Evolutionary conservation across 2,797 vertebrate species (phyloP).

Genomic region (Urosaurus nigricauda): DNA sequence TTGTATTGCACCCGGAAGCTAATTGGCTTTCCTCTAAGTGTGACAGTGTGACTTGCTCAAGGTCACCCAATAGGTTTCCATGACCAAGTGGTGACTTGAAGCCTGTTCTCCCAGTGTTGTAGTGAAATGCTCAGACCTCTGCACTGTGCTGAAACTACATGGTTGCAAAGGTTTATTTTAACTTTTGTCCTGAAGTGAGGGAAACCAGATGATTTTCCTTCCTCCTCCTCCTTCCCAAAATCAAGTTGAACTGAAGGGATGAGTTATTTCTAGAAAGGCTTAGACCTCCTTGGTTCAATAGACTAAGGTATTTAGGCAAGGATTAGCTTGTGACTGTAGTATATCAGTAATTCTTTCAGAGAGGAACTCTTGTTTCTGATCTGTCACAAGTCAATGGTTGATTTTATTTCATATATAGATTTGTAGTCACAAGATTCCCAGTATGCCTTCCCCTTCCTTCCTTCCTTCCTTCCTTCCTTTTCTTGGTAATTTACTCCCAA

Average conservation of each 20-base stretch:
- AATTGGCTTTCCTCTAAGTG: too few species aligned
- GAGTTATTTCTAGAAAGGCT: neutral
- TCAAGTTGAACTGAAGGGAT: neutral
- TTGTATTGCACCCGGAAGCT: too few species aligned
- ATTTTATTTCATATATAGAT: neutral
- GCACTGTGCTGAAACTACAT: neutral
- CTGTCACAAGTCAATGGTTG: too few species aligned
- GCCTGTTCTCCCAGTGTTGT: too few species aligned
- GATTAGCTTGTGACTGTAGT: neutral
- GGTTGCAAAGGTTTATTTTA: neutral
- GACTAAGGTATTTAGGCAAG: neutral
- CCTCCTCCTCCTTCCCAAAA: neutral
- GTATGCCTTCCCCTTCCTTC: neutral
- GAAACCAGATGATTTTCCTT: neutral
- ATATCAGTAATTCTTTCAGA: neutral
- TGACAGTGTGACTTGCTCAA: too few species aligned
- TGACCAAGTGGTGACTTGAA: too few species aligned
- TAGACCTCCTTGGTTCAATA: neutral
- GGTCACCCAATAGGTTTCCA: too few species aligned
- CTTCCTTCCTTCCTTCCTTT: neutral
- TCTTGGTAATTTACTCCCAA: neutral
- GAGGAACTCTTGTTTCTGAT: neutral
- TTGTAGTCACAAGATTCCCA: neutral
- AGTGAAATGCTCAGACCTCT: too few species aligned
- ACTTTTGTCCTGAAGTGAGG: neutral